Base-by-base conservation (phyloP, 2,888 invertebrate genomes). In the Nemotelus nigrinus region DNA sequence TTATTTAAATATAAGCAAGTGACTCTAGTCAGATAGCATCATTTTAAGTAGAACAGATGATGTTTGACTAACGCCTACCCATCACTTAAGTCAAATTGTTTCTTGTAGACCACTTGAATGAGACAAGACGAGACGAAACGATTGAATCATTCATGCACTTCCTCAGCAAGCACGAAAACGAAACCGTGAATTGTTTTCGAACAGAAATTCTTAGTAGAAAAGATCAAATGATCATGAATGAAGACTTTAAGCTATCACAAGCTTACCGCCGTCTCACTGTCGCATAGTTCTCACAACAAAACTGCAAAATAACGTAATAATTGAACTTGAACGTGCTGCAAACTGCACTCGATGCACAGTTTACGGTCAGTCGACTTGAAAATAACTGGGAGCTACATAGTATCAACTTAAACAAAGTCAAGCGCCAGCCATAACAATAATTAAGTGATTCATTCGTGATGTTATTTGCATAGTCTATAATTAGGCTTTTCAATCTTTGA, bases 1-100 rank as follows among this genome's bases (percentile, higher is more conserved):
- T 68, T 43, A 58, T 57, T 72, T 72, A 72, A 72, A 72, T 72
- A 72, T 57, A 72, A 72, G 47, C 45, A 60, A 72, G 58, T 72
- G 57, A 44, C 45, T 58, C 47, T 45, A 45, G 7, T 44, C 58
- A 72, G 7, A 44, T 57, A 44, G 10, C n/a, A 39, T 41, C 25
- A 25, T 25, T 25, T 25, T 25, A 72, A 72, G 72, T 72, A 58
- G 72, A 50, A 68, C 68, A 53, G 65, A 65, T 41, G 25, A 65
- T 53, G 41, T 68, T 68, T 68, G 68, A 68, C 68, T 53, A 48
- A 68, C 68, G 53, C 68, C 68, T 68, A 48, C 68, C 43, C 53
- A 53, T 53, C 53, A 53, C 39, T 68, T 68, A 65, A 65, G 65
- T 25, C 45, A 47, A 41, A 65, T 65, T 65, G 10, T 10, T 65